These are phyloP conservation scores for Hydropsyche betteni DNA, from an alignment of 2,888 invertebrate genomes.

Conservation along the genomic window DNA sequence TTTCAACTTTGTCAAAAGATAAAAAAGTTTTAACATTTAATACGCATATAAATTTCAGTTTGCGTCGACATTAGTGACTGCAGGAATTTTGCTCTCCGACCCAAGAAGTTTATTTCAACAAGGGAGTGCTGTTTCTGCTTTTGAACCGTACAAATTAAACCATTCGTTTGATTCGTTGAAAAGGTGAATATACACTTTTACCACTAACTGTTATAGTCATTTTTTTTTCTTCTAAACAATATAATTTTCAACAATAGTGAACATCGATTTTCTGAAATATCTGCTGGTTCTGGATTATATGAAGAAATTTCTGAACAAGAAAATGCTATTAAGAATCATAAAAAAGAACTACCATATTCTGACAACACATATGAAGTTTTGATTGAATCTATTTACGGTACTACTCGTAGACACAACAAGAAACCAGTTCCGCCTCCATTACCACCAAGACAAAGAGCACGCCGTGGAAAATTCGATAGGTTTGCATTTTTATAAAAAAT, in stretches of 20 bases:
- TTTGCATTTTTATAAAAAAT: constrained; percentile 42
- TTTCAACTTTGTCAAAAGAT: neutral
- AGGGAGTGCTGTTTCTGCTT: too few species aligned
- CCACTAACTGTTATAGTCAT: neutral
- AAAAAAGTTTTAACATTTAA: constrained; percentile 12
- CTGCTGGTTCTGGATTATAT: constrained; percentile 73
- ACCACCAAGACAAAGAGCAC: constrained; percentile 59
- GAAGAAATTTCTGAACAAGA: constrained; percentile 71
- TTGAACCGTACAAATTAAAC: too few species aligned
- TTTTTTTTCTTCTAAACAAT: neutral
- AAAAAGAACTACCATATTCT: neutral
- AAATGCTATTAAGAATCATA: constrained; percentile 38
- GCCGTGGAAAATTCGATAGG: constrained; percentile 53
- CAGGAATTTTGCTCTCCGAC: constrained; percentile 57
- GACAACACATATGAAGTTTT: constrained; percentile 60
- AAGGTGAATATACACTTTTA: neutral
- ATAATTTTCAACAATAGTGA: constrained; percentile 53
- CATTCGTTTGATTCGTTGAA: neutral
- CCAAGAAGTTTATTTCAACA: too few species aligned
- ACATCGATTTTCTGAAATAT: constrained; percentile 68
- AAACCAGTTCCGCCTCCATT: constrained; percentile 60
- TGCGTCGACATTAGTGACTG: constrained; percentile 56
- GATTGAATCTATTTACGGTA: constrained; percentile 57
- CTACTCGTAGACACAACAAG: constrained; percentile 52
- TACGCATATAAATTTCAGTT: constrained; percentile 53